phyloP scores from a whole-genome alignment of 2,797 vertebrate genomes.

The Spheniscus humboldti region DNA sequence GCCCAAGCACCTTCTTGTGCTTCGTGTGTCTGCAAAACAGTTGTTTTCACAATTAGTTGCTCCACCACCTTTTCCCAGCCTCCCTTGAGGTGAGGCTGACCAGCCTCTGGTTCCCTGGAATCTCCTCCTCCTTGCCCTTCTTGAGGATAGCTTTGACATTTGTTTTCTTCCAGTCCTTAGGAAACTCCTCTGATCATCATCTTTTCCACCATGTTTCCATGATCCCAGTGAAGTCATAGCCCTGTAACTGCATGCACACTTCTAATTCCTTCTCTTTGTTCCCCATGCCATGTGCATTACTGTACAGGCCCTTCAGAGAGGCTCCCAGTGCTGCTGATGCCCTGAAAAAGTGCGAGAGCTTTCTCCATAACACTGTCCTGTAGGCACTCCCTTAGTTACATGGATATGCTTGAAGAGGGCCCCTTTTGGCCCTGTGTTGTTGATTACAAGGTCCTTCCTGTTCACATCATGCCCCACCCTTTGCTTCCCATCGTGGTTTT shows the following conservation, averaged over 20 bases:
- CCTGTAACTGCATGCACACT: background rate
- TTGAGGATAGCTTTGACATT: background rate
- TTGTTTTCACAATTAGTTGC: background rate
- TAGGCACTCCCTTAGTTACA: background rate
- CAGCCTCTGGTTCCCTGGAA: background rate
- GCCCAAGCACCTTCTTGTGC: background rate
- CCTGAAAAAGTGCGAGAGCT: background rate
- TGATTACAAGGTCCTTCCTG: background rate
- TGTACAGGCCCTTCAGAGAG: background rate
- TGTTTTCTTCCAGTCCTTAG: background rate
- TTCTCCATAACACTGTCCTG: background rate
- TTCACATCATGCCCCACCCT: background rate
- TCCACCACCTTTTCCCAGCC: background rate
- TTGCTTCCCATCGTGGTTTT: background rate
- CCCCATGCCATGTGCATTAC: background rate
- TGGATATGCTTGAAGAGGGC: background rate
- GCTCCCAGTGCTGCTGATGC: background rate
- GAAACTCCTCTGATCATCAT: background rate
- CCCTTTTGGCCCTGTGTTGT: background rate
- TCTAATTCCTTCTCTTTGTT: background rate
- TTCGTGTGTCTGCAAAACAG: background rate
- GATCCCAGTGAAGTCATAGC: background rate
- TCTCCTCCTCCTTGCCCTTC: background rate
- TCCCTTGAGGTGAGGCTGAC: background rate
- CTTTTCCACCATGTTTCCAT: background rate